phyloP scores from a whole-genome alignment of 2,888 invertebrate species.

The Gastracanthus pulcherrimus region DNA sequence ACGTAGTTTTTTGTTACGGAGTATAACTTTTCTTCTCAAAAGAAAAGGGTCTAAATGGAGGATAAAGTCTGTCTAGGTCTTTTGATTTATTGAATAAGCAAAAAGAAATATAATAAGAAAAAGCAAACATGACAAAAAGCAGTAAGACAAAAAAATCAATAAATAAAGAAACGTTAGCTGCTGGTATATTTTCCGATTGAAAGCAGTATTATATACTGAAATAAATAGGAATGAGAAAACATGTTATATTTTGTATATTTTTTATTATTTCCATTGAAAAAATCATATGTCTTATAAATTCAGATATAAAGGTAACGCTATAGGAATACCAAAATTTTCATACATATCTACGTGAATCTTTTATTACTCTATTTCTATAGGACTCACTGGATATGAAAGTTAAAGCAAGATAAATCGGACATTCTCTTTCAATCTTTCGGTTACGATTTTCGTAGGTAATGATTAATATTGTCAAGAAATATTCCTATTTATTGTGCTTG shows the following conservation, averaged over 20 bases:
- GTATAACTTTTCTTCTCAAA: slow-evolving; percentile 21
- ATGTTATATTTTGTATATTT: not conserved
- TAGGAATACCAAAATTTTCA: slow-evolving; percentile 24
- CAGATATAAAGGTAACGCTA: slow-evolving; percentile 39
- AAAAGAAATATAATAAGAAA: not conserved
- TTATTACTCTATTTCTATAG: not conserved
- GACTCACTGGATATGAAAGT: slow-evolving; percentile 13
- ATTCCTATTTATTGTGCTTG: slow-evolving; percentile 10
- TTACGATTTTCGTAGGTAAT: not conserved
- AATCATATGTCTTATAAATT: slow-evolving; percentile 41
- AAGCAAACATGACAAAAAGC: not conserved
- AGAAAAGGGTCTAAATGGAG: slow-evolving; percentile 1
- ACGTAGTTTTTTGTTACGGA: slow-evolving; percentile 3
- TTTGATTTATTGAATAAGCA: not conserved
- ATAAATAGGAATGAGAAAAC: not conserved
- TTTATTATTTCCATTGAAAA: slow-evolving; percentile 42
- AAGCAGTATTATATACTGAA: not conserved
- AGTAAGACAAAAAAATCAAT: too few relatives aligned
- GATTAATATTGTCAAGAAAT: not conserved
- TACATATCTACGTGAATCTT: slow-evolving; percentile 21
- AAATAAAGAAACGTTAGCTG: not conserved
- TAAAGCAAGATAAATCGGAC: slow-evolving; percentile 5
- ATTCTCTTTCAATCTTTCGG: too few relatives aligned
- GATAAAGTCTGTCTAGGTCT: not conserved
- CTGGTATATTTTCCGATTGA: too few relatives aligned